Evolutionary conservation across 2,888 invertebrate genomes (phyloP).

Genomic region (Poecilus cupreus): DNA sequence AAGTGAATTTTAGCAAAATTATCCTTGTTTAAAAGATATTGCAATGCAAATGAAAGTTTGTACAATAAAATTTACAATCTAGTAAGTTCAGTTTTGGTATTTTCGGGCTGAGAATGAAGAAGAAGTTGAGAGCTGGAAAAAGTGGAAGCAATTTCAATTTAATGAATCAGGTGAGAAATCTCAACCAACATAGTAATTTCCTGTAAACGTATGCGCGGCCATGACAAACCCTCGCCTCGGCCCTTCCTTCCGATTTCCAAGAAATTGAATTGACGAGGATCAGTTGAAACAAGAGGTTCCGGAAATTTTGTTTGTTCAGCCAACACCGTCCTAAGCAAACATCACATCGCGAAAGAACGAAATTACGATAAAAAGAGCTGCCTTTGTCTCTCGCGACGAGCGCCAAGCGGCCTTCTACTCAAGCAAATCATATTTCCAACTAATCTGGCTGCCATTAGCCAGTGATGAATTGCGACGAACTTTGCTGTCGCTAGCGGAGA

Average conservation of each 20-base stretch:
- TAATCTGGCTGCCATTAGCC: constrained; percentile 33
- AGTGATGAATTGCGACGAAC: not conserved
- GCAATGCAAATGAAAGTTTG: no score
- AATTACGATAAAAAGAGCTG: constrained; percentile 47
- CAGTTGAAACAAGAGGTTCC: constrained; percentile 54
- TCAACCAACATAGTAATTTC: not conserved
- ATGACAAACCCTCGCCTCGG: not conserved
- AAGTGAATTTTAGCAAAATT: no score
- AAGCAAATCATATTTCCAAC: constrained; percentile 36
- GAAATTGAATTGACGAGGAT: constrained; percentile 51
- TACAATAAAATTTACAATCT: no score
- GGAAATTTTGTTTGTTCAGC: constrained; percentile 43
- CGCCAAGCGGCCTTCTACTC: not conserved
- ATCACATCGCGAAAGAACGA: constrained; percentile 35
- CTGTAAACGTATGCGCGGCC: constrained; percentile 26
- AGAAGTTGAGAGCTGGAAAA: not conserved
- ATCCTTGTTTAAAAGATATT: no score
- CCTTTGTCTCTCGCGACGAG: constrained; percentile 13
- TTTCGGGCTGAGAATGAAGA: no score
- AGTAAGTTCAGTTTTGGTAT: no score
- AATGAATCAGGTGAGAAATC: constrained; percentile 13
- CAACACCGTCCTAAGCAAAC: constrained; percentile 51
- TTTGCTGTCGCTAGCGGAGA: not conserved
- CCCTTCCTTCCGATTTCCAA: constrained; percentile 43
- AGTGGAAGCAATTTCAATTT: not conserved